Evolutionary conservation across 1,140 invertebrate species (phyloP).

Genomic region (Drosophila rhopaloa): DNA sequence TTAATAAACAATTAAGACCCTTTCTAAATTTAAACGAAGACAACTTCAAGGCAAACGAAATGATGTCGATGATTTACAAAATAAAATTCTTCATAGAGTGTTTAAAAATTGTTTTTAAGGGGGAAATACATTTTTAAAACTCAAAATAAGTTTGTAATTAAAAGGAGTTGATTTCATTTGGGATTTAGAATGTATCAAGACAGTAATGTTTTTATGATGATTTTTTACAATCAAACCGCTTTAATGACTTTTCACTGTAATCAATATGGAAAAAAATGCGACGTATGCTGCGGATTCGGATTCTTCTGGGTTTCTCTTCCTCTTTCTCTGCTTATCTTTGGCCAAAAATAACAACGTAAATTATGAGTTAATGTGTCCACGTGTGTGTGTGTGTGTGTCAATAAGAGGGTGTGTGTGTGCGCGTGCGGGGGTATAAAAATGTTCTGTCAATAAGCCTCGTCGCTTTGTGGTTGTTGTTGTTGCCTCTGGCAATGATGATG

Average conservation of each 20-base stretch:
- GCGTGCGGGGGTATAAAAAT: constrained; percentile 64
- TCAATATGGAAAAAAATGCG: constrained; percentile 36
- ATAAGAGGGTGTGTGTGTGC: constrained; percentile 17
- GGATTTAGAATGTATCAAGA: too few relatives aligned
- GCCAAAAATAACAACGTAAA: constrained; percentile 80
- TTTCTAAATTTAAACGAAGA: too few relatives aligned
- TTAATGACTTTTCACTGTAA: constrained; percentile 4
- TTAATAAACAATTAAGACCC: too few relatives aligned
- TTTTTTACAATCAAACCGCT: neutral
- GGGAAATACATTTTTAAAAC: too few relatives aligned
- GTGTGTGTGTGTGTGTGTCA: constrained; percentile 31
- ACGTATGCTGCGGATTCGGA: constrained; percentile 45
- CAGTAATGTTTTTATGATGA: too few relatives aligned
- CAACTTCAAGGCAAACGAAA: too few relatives aligned
- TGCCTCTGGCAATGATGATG: constrained; percentile 40
- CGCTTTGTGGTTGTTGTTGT: constrained; percentile 33
- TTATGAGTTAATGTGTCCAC: constrained; percentile 75
- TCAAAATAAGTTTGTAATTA: too few relatives aligned
- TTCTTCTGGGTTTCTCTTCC: constrained; percentile 31
- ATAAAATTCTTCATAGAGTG: too few relatives aligned
- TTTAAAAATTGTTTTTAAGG: too few relatives aligned
- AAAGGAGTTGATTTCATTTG: too few relatives aligned
- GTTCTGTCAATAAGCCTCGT: constrained; percentile 75
- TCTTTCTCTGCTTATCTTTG: constrained; percentile 63
- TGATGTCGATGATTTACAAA: too few relatives aligned